These are phyloP conservation scores for Pagrus major DNA, from an alignment of 2,113 vertebrate genomes.

Conservation along the genomic window DNA sequence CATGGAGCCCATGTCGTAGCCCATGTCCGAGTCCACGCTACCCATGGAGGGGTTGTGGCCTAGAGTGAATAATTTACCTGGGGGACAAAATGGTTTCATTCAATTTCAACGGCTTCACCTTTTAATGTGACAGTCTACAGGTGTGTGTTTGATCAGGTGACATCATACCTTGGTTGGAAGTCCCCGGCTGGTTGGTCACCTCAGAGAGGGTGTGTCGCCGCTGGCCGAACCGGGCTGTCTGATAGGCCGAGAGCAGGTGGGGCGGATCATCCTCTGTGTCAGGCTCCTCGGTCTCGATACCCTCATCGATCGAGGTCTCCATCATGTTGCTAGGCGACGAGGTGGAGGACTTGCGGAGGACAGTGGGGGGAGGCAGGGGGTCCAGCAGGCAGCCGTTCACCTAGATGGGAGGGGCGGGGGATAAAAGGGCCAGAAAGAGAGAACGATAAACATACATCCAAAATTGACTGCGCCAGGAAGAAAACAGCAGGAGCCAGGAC, in stretches of 20 bases:
- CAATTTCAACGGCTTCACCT: neutral
- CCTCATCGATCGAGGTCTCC: slow-evolving; percentile 98
- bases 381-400: slow-evolving; percentile 96
- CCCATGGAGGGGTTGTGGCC: slow-evolving; percentile 92
- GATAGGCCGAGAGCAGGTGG: slow-evolving; percentile 89
- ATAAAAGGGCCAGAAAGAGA: neutral
- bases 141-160: slow-evolving; percentile 2
- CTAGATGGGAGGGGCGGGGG: slow-evolving; percentile 74
- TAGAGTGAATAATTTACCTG: slow-evolving; percentile 91
- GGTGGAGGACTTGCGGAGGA: slow-evolving; percentile 91
- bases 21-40: slow-evolving; percentile 90
- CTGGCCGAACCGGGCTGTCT: slow-evolving; percentile 91
- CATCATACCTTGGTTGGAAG: slow-evolving; percentile 86
- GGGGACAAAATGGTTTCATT: neutral
- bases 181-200: slow-evolving; percentile 91
- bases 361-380: slow-evolving; percentile 88
- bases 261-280: slow-evolving; percentile 91
- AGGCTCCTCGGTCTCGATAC: slow-evolving; percentile 91
- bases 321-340: slow-evolving; percentile 96
- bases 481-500: neutral
- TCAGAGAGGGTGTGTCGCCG: slow-evolving; percentile 96
- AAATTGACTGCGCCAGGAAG: neutral
- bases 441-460: neutral
- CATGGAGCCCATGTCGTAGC: slow-evolving; percentile 91
- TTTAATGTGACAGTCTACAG: neutral